A percentile compares a stretch with the other conserved stretches of the same genome.
phyloP scores from a whole-genome alignment of 1,140 invertebrate genomes.

The Drosophila micromelanica region DNA sequence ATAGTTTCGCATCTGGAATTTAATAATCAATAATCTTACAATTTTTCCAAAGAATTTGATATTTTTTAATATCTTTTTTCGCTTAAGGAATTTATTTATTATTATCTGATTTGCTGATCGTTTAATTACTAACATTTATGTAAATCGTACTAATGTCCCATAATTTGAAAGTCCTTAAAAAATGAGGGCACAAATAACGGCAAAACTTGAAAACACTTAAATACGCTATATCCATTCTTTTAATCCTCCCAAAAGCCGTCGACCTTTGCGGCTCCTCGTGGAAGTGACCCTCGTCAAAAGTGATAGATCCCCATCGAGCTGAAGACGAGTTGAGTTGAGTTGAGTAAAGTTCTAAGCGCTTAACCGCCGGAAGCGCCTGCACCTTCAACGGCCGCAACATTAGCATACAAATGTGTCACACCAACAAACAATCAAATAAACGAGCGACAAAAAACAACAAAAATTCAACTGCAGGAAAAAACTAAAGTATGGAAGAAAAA shows the following conservation, averaged over 20 bases:
- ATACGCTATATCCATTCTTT: slow-evolving; percentile 30
- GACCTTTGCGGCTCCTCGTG: slow-evolving; percentile 26
- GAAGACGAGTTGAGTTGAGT: slow-evolving; percentile 17
- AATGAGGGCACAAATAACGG: neutral
- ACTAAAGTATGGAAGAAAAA: slow-evolving; percentile 21
- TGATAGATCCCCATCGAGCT: slow-evolving; percentile 54
- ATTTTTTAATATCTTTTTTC: too few relatives aligned
- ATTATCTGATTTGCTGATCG: too few relatives aligned
- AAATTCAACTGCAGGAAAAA: slow-evolving; percentile 15
- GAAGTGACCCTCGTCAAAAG: slow-evolving; percentile 57
- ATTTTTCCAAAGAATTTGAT: too few relatives aligned
- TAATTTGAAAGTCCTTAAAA: slow-evolving; percentile 22
- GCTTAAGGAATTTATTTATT: too few relatives aligned
- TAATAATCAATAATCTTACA: too few relatives aligned
- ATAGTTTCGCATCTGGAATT: too few relatives aligned
- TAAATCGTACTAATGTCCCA: too few relatives aligned
- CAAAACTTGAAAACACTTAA: slow-evolving; percentile 6
- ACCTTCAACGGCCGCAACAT: slow-evolving; percentile 52
- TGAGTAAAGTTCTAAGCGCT: slow-evolving; percentile 52
- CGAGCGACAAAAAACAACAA: slow-evolving; percentile 42
- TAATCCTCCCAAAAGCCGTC: slow-evolving; percentile 45
- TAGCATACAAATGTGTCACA: slow-evolving; percentile 82
- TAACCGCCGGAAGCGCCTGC: slow-evolving; percentile 66
- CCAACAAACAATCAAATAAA: slow-evolving; percentile 77
- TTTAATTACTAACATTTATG: too few relatives aligned